Base-by-base conservation (phyloP, 2,797 vertebrate species). In the Notolabrus celidotus region DNA sequence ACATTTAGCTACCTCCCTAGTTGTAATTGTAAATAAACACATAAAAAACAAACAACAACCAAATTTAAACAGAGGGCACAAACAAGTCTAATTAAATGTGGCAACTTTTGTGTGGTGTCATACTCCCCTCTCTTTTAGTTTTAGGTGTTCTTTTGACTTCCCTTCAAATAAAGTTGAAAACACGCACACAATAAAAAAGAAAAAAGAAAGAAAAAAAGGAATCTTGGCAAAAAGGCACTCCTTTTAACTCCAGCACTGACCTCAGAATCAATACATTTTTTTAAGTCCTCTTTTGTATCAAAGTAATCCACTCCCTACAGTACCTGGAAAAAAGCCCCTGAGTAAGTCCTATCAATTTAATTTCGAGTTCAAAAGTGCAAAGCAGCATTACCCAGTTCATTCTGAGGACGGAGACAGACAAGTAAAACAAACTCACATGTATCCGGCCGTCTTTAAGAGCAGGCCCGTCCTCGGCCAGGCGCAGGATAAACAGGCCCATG, bases 401-500 rank as follows among this genome's bases (percentile, higher is more conserved):
- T 43, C 3, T 7, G 25, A 31, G 25, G 27, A 74, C 66, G 64
- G 73, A 86, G 46, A 25, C 9, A 47, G n/a, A 20, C n/a, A 8
- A 1, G 12, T 2, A 11, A 8, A 2, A 22, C 1, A 31, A 25
- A 46, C 97, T 95, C 86, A 99, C 98, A 0, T 99, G 97, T 64
- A 99, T 96, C 59, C 97, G 90, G 47, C 97, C 97, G 1, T 99
- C 97, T 61, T 94, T 96, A 25, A 97, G 93, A 8, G 98, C 98
- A 0, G 98, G 96, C 1, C 98, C 98, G 0, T 99, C 98, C 80
- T 99, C 98, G 0, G 97, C 98, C 7, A 99, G 94, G 0, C 98
- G 93, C 23, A 99, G 95, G 88, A 99, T 99, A 85, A 99, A 99
- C 29, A 99, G 90, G 1, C 97, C 98, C 98, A 99, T 99, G 90